Evolutionary conservation across 1,140 invertebrate species (phyloP).

Genomic region (Laupala kohalensis): DNA sequence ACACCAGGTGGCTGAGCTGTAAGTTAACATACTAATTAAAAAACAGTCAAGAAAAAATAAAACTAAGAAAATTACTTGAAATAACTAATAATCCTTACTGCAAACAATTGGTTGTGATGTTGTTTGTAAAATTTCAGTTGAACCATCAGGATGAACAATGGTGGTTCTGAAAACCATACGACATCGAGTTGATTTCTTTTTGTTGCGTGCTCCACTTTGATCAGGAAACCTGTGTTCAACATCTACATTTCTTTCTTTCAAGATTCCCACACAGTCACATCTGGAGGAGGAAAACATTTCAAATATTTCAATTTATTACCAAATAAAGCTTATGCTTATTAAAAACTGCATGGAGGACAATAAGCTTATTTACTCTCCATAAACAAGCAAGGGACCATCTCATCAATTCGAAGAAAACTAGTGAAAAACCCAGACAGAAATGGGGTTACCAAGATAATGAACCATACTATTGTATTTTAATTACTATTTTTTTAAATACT

Average conservation of each 20-base stretch:
- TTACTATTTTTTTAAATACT: too few relatives aligned
- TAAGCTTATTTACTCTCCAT: too few relatives aligned
- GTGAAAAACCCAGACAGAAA: too few relatives aligned
- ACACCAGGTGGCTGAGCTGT: slow-evolving; percentile 61
- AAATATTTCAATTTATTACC: too few relatives aligned
- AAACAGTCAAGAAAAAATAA: not conserved
- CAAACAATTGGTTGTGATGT: slow-evolving; percentile 89
- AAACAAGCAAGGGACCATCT: too few relatives aligned
- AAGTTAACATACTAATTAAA: not conserved
- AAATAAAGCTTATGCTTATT: too few relatives aligned
- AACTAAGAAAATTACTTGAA: not conserved
- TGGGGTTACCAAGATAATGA: too few relatives aligned
- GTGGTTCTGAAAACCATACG: slow-evolving; percentile 87
- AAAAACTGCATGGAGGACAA: too few relatives aligned
- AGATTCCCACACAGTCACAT: slow-evolving; percentile 73
- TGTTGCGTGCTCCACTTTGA: slow-evolving; percentile 54
- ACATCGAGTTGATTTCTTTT: slow-evolving; percentile 88
- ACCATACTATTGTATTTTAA: too few relatives aligned
- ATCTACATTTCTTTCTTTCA: slow-evolving; percentile 92
- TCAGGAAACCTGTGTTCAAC: slow-evolving; percentile 85
- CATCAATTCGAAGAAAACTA: too few relatives aligned
- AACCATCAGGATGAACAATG: slow-evolving; percentile 58
- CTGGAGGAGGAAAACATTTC: slow-evolving; percentile 18
- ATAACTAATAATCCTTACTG: slow-evolving; percentile 52
- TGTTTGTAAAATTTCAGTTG: slow-evolving; percentile 72